Base-by-base conservation (phyloP, 2,113 vertebrate genomes). In the Stigmatopora nigra region DNA sequence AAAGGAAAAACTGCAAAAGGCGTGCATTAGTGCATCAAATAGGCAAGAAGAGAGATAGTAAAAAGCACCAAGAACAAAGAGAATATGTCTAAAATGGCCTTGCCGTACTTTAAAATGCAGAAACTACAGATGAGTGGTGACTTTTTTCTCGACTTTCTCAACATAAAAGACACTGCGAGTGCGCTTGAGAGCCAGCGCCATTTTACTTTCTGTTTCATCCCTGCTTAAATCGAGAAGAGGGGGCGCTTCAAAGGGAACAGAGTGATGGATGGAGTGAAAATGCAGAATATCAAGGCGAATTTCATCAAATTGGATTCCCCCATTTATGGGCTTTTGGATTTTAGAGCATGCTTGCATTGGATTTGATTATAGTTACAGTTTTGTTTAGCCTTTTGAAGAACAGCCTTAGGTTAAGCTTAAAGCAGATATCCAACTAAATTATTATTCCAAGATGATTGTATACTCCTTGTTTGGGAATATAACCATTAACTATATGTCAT, bases 211-310 rank as follows among this genome's bases (percentile, higher is more conserved):
- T 82, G 83, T 85, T 86, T 77, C 82, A 86, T 85, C 79, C 76
- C 71, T 72, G 81, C 82, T 7, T 85, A 80, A 82, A 79, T 72
- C 75, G 77, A 67, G 70, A 68, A 84, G 79, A 76, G 80, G 80
- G 82, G 75, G 22, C 7, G 74, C 84, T 85, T 88, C 86, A 88
- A 88, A 86, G 79, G 80, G 83, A 88, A 86, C 78, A 76, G 61
- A 67, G 63, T 85, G 83, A 89, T 88, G 83, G 88, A 56, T 22
- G 53, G 22, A 56, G 22, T 14, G 13, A 84, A 85, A 67, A 64
- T 47, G 2, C 20, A 61, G 70, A 82, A 77, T 73, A 84, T 75
- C 86, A 81, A 83, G 65, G 55, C 61, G 47, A 66, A 78, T 78
- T 64, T 76, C 83, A 78, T 69, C 17, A 77, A 73, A 73, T 84